Evolutionary conservation across 2,113 vertebrate genomes (phyloP).

Genomic region (Tamias sibiricus): DNA sequence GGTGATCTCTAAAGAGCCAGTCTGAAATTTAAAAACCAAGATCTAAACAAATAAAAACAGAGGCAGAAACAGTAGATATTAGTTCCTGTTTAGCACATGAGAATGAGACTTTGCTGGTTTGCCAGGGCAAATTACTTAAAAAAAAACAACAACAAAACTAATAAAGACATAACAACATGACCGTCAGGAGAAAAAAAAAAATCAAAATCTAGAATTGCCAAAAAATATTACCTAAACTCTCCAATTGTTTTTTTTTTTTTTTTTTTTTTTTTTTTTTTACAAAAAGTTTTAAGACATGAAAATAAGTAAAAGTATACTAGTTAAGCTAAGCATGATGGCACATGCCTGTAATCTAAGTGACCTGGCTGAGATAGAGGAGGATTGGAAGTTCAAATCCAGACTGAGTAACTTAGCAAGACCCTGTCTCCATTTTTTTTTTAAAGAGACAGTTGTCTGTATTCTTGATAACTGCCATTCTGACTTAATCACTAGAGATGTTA

Average conservation of each 20-base stretch:
- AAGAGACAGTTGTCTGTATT: no score
- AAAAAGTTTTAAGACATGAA: background rate
- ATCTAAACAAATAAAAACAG: background rate
- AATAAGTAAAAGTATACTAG: background rate
- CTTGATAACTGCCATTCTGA: no score
- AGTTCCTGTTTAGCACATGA: fast-evolving
- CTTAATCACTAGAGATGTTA: no score
- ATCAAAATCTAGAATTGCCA: background rate
- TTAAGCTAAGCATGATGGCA: no score
- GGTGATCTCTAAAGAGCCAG: background rate
- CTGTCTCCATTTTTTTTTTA: no score
- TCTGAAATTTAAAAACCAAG: background rate
- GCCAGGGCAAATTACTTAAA: background rate
- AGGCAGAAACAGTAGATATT: background rate
- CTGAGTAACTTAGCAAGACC: no score
- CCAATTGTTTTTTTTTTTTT: no score
- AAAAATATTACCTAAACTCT: background rate
- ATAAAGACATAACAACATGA: background rate
- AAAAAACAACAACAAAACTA: background rate
- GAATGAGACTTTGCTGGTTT: background rate
- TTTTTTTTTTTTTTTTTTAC: no score
- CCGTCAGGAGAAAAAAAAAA: background rate
- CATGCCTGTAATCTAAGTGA: no score
- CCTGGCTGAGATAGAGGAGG: no score
- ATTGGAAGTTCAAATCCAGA: no score